A percentile compares a stretch with the other conserved stretches of the same genome.
These are phyloP conservation scores for Heliconius hortense DNA, from an alignment of 2,888 invertebrate genomes.

Conservation along the genomic window DNA sequence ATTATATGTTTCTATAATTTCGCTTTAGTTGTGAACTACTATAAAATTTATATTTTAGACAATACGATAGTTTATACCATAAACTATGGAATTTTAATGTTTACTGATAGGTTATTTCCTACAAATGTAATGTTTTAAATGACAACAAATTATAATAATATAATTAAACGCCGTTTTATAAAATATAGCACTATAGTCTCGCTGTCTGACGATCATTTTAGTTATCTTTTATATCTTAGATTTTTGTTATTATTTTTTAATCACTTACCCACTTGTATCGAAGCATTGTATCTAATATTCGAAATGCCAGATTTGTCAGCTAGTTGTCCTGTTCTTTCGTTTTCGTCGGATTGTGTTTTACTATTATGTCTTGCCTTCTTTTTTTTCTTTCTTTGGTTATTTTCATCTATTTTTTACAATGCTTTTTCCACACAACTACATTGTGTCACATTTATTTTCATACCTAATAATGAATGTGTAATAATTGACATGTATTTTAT, in stretches of 20 bases:
- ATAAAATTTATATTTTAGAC: slow-evolving; percentile 46
- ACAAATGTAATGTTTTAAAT: slow-evolving; percentile 38
- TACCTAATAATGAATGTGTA: neutral
- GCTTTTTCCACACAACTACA: slow-evolving; percentile 35
- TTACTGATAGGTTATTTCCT: slow-evolving; percentile 25
- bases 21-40: slow-evolving; percentile 48
- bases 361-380: neutral
- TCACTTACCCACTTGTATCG: neutral
- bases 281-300: slow-evolving; percentile 52
- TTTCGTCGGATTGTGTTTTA: neutral
- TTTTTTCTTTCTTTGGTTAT: slow-evolving; percentile 7
- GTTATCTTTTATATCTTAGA: slow-evolving; percentile 41
- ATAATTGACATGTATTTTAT: slow-evolving; percentile 18
- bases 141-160: slow-evolving; percentile 30
- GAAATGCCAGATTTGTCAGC: slow-evolving; percentile 48
- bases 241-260: slow-evolving; percentile 32
- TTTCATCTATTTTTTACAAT: slow-evolving; percentile 41
- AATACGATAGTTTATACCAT: slow-evolving; percentile 47
- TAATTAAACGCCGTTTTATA: slow-evolving; percentile 46
- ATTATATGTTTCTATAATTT: slow-evolving; percentile 31
- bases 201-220: slow-evolving; percentile 71
- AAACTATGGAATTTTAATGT: slow-evolving; percentile 37
- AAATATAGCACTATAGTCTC: slow-evolving; percentile 54
- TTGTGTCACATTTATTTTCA: slow-evolving; percentile 5
- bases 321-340: neutral